phyloP scores from a whole-genome alignment of 2,888 invertebrate species.

The Lottia gigantea region DNA sequence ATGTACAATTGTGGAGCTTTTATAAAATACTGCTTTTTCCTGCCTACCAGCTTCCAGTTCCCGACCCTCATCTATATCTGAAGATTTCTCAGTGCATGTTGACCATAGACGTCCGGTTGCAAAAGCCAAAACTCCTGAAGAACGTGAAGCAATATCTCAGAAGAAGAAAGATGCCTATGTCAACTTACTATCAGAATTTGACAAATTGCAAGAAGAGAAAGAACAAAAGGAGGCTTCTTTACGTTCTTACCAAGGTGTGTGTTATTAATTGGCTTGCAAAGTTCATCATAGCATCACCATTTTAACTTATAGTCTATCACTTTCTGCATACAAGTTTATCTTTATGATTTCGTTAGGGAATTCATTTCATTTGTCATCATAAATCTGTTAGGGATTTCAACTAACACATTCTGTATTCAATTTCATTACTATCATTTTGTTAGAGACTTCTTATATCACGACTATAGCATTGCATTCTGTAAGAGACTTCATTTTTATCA shows the following conservation, averaged over 20 bases:
- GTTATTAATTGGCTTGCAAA: not conserved
- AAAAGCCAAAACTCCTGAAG: slow-evolving; percentile 28
- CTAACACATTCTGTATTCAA: too few species aligned
- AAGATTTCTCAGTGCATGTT: slow-evolving; percentile 42
- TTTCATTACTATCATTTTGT: too few species aligned
- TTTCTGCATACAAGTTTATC: too few species aligned
- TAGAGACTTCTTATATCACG: too few species aligned
- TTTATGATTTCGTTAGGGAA: too few species aligned
- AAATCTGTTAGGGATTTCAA: too few species aligned
- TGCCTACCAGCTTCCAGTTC: slow-evolving; percentile 26
- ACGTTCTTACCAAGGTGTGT: not conserved
- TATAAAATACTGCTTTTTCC: slow-evolving; percentile 16
- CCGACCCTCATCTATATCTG: slow-evolving; percentile 26
- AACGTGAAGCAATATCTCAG: slow-evolving; percentile 40
- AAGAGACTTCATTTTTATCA: too few species aligned
- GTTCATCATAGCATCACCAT: too few species aligned
- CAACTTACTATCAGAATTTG: slow-evolving; percentile 54
- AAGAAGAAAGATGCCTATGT: slow-evolving; percentile 62
- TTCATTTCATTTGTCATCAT: too few species aligned
- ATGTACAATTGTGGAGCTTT: too few species aligned
- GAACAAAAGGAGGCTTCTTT: slow-evolving; percentile 20
- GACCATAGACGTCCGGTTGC: slow-evolving; percentile 51
- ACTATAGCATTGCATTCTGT: too few species aligned
- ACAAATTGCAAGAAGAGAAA: slow-evolving; percentile 35
- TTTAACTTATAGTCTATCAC: too few species aligned